Percentiles rank a stretch among this genome's conserved stretches.
phyloP scores from a whole-genome alignment of 2,113 vertebrate species.

The Caracal caracal region DNA sequence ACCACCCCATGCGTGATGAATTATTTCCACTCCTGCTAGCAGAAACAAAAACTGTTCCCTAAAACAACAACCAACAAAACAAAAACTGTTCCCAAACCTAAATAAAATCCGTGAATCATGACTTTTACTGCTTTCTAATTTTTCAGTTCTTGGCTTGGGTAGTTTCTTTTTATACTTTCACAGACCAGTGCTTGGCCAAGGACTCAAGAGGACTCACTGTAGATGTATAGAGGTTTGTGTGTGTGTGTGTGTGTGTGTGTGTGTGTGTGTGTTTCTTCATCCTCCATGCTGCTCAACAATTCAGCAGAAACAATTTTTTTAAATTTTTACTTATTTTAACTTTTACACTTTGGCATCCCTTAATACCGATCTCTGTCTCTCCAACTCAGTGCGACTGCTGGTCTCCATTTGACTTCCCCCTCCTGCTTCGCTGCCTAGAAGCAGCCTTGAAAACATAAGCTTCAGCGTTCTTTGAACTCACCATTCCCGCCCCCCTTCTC shows the following conservation, averaged over 20 bases:
- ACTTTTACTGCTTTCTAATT: neutral
- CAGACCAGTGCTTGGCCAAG: neutral
- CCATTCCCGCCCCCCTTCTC: neutral
- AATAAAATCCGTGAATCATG: neutral
- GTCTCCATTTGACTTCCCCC: neutral
- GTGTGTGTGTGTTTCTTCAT: neutral
- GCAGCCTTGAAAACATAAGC: neutral
- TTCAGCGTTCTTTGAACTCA: neutral
- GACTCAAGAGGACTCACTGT: neutral
- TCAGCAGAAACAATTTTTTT: no score
- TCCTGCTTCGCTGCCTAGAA: neutral
- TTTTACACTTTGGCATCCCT: neutral
- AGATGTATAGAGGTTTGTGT: neutral
- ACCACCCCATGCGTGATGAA: neutral
- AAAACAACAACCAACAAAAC: neutral
- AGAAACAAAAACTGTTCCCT: neutral
- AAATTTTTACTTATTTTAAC: no score
- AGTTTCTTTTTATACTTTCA: neutral
- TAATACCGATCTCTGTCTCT: neutral
- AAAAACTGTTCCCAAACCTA: neutral
- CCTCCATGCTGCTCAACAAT: neutral
- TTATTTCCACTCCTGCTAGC: neutral
- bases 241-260: neutral
- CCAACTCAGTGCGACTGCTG: neutral
- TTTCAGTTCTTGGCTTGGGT: neutral